Percentiles rank a stretch among this genome's conserved stretches.
Conservation (phyloP, 2,797 vertebrate genomes). For the Ibycter americanus region DNA sequence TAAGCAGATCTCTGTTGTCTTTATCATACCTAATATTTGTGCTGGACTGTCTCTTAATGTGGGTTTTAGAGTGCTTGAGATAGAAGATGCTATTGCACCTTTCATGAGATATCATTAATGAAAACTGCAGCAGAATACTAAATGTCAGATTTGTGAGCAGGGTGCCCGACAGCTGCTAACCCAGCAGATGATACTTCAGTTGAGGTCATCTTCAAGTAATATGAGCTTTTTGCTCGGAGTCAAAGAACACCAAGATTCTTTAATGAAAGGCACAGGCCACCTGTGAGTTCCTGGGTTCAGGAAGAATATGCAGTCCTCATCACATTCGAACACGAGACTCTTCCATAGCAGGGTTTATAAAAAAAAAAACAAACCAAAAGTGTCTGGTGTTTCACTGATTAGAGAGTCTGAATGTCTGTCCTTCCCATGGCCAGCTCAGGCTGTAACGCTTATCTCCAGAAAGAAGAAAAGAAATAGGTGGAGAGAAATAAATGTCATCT, state of each 20-base stretch:
- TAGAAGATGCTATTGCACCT: neutral
- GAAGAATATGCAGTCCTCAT: neutral
- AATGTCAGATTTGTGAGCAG: neutral
- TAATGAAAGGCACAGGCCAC: neutral
- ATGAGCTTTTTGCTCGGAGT: neutral
- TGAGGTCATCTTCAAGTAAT: neutral
- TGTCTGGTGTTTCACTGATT: neutral
- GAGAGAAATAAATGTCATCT: neutral
- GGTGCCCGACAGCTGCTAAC: neutral
- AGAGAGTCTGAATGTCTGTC: neutral
- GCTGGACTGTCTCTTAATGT: neutral
- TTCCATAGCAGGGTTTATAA: neutral
- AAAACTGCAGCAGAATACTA: neutral
- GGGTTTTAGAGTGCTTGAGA: neutral
- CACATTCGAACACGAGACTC: neutral
- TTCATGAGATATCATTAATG: neutral
- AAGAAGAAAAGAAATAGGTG: neutral
- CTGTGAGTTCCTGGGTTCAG: neutral
- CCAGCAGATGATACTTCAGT: neutral
- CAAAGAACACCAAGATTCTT: neutral
- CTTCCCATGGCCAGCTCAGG: neutral
- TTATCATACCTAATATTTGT: neutral
- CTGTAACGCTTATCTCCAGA: neutral
- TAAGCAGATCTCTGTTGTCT: neutral
- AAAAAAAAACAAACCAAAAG: too few species aligned